Base-by-base conservation (phyloP, 2,888 invertebrate genomes). In the Strigamia crassipes region DNA sequence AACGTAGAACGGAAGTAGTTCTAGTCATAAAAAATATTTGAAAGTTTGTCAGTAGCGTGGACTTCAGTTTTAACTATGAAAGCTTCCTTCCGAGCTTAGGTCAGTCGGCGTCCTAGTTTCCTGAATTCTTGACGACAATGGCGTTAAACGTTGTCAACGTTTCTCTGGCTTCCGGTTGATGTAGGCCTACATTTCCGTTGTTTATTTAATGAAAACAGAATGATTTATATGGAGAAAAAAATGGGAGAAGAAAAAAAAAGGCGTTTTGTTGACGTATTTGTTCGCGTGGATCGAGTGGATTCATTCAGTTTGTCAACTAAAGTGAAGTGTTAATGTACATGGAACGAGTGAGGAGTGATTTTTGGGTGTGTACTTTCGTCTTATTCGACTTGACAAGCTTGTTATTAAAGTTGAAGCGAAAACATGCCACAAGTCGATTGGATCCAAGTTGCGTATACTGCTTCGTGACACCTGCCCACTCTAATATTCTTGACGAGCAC, bases 311-410 rank as follows among this genome's bases (percentile, higher is more conserved):
- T 56, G 15, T 56, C 9, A 18, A n/a, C 18, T n/a, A 56, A 56
- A 56, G 56, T 56, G 18, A 73, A 31, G 73, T 73, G 73, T 73
- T 1, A 73, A 73, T 73, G 73, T 73, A 73, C 31, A 31, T 27
- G 27, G 73, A 38, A 38, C 13, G 31, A 31, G 73, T 15, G 73
- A 31, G 31, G 31, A 73, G 15, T 73, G 73, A n/a, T 27, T 73
- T 27, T 73, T 73, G 27, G 73, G 31, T 61, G 73, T 73, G 31
- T 27, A 13, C 73, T n/a, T 73, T n/a, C 23, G 27, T 73, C 73
- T 73, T 73, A 73, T 73, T 73, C 31, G 73, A 73, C 9, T 73
- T 73, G 73, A 73, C 73, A 73, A 73, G 73, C 73, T 73, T 73
- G 73, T 73, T 73, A 73, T 73, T 73, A 73, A 73, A 73, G 73